Conservation (phyloP, 2,797 vertebrate genomes). For the Oreochromis grahami region DNA sequence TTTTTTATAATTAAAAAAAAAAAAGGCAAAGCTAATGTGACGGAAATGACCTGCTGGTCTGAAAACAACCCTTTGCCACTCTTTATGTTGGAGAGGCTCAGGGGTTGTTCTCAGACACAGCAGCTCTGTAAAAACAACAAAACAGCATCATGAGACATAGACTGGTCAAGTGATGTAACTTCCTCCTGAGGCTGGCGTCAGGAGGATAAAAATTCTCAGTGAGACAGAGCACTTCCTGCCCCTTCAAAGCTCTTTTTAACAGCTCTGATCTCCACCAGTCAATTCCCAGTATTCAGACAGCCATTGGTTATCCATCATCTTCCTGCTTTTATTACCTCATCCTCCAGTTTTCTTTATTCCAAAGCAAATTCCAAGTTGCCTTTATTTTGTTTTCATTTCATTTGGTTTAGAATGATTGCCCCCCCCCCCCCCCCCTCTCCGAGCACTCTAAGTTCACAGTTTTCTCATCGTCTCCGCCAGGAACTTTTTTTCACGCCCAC, state of each 20-base stretch:
- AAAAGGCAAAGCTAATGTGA: constrained; percentile 35
- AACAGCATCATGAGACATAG: constrained; percentile 76
- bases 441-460: constrained; percentile 26
- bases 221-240: constrained; percentile 67
- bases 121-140: constrained; percentile 28
- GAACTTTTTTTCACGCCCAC: constrained; percentile 41
- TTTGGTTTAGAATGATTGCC: constrained; percentile 24
- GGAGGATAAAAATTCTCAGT: constrained; percentile 56
- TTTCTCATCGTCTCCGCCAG: constrained; percentile 42
- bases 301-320: constrained; percentile 27
- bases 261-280: constrained; percentile 45
- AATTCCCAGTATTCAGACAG: constrained; percentile 29
- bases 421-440: not conserved
- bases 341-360: constrained; percentile 57
- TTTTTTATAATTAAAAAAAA: not conserved
- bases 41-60: constrained; percentile 38
- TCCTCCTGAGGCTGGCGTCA: constrained; percentile 80
- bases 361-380: constrained; percentile 70
- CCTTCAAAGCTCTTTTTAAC: constrained; percentile 44
- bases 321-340: constrained; percentile 64
- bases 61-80: constrained; percentile 44
- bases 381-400: constrained; percentile 24
- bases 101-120: constrained; percentile 63
- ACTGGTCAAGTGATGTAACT: constrained; percentile 84
- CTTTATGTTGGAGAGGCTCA: constrained; percentile 13